Percentiles rank a stretch among this genome's conserved stretches.
phyloP scores from a whole-genome alignment of 2,113 vertebrate genomes.

The Psephotus haematonotus region DNA sequence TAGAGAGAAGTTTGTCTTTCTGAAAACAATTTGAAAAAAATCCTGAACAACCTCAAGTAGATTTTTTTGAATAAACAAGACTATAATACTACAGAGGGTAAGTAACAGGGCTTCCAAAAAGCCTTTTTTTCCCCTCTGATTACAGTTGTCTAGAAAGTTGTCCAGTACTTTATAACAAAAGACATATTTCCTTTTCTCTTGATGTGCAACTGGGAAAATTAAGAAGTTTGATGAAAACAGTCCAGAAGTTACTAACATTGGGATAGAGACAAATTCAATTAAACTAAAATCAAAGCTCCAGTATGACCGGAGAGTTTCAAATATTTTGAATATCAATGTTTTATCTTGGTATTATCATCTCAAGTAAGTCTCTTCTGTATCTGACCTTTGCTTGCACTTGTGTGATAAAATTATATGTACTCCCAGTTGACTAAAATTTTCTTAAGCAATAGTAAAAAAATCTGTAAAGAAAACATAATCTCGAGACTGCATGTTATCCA shows the following conservation, averaged over 20 bases:
- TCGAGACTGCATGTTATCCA: neutral
- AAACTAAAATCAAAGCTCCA: neutral
- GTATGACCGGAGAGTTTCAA: neutral
- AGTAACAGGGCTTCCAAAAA: neutral
- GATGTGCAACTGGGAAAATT: neutral
- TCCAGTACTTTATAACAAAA: neutral
- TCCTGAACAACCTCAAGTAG: neutral
- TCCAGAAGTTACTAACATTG: neutral
- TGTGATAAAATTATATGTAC: neutral
- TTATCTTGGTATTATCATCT: neutral
- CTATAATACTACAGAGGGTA: neutral
- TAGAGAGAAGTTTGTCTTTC: neutral
- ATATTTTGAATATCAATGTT: neutral
- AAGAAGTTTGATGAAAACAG: neutral
- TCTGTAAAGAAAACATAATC: neutral
- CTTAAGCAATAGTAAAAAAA: neutral
- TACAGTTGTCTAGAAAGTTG: neutral
- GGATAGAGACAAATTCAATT: neutral
- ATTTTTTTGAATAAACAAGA: neutral
- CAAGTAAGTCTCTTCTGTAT: neutral
- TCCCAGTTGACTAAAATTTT: neutral
- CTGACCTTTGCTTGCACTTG: neutral
- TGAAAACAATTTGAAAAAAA: neutral
- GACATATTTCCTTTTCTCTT: neutral
- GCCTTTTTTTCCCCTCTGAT: neutral